Evolutionary conservation across 1,140 invertebrate species (phyloP).

Genomic region (Drosophila sp.): DNA sequence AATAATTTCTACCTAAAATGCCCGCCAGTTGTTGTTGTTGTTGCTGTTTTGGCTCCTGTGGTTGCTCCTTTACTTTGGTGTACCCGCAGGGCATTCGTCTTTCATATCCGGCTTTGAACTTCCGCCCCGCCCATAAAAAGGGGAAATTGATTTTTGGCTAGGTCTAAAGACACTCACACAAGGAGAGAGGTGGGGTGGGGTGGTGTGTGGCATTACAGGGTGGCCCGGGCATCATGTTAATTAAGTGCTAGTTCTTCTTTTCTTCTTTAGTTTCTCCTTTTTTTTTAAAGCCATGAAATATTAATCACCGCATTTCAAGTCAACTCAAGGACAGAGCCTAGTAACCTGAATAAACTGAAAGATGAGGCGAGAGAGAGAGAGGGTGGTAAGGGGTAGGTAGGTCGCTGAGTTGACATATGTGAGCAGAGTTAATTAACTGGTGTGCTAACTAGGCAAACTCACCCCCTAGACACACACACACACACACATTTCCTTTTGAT

Average conservation of each 20-base stretch:
- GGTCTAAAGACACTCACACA: constrained; percentile 9
- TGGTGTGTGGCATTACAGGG: neutral
- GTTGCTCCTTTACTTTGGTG: constrained; percentile 31
- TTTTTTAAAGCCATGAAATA: constrained; percentile 51
- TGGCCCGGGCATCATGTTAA: constrained; percentile 64
- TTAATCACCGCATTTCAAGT: constrained; percentile 24
- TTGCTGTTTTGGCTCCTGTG: constrained; percentile 26
- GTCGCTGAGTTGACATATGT: constrained; percentile 33
- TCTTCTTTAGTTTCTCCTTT: constrained; percentile 51
- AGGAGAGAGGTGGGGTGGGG: neutral
- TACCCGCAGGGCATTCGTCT: constrained; percentile 65
- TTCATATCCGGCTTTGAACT: constrained; percentile 67
- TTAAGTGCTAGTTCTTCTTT: constrained; percentile 69
- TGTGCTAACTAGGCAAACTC: constrained; percentile 64
- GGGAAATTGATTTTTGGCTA: constrained; percentile 70
- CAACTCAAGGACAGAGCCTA: constrained; percentile 65
- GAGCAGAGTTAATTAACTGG: constrained; percentile 65
- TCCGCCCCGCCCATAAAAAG: constrained; percentile 33
- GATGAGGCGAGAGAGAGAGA: neutral
- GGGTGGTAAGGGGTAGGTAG: neutral
- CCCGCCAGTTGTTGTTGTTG: constrained; percentile 45
- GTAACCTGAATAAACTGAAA: constrained; percentile 59
- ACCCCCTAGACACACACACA: constrained; percentile 1
- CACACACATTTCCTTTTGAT: constrained; percentile 28
- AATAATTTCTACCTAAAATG: constrained; percentile 53